These are phyloP conservation scores for Spilogale gracilis DNA, from an alignment of 2,113 vertebrate species.

Conservation along the genomic window DNA sequence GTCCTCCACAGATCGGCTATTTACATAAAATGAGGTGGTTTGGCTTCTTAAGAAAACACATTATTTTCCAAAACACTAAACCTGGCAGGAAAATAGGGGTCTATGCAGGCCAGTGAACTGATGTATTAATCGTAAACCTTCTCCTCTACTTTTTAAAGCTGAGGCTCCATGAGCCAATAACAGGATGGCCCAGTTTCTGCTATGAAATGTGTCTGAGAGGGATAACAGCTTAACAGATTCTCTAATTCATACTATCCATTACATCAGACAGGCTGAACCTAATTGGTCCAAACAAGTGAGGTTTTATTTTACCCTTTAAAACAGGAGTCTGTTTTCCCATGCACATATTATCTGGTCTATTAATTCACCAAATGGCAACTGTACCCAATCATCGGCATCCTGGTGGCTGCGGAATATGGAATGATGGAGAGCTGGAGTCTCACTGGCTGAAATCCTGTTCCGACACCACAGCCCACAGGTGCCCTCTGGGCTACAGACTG, in stretches of 20 bases:
- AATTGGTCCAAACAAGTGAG: slow-evolving; percentile 60
- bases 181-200: neutral
- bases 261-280: slow-evolving; percentile 45
- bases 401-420: neutral
- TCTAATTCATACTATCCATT: slow-evolving; percentile 50
- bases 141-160: neutral
- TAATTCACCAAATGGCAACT: neutral
- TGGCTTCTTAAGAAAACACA: slow-evolving; percentile 47
- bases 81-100: neutral
- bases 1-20: slow-evolving; percentile 30
- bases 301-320: slow-evolving; percentile 13
- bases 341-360: slow-evolving; percentile 37
- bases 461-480: fast-evolving
- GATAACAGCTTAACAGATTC: slow-evolving; percentile 20
- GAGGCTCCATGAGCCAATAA: slow-evolving; percentile 38
- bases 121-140: neutral
- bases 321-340: neutral
- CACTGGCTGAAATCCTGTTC: fast-evolving
- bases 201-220: slow-evolving; percentile 14
- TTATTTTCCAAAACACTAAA: slow-evolving; percentile 56
- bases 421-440: neutral
- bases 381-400: neutral
- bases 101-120: neutral
- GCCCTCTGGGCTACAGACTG: fast-evolving
- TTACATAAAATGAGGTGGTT: slow-evolving; percentile 30